Conservation (phyloP, 1,140 invertebrate genomes). For the Lutraria rhynchaena region DNA sequence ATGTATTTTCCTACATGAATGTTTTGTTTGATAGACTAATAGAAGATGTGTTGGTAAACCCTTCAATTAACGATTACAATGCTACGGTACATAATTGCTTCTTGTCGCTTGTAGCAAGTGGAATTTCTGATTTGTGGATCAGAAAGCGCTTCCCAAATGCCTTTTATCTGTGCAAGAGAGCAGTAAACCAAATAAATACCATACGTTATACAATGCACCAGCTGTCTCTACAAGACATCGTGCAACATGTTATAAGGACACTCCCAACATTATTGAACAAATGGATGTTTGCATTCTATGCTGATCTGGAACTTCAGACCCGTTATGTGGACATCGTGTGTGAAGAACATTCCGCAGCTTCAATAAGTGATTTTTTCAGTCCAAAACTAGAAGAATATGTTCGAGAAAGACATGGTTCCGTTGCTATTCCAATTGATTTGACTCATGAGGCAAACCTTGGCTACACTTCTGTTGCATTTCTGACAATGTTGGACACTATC, state of each 20-base stretch:
- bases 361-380: background rate
- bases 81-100: background rate
- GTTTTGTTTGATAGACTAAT: background rate
- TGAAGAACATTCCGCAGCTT: background rate
- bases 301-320: background rate
- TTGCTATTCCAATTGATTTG: background rate
- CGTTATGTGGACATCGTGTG: background rate
- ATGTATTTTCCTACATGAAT: background rate
- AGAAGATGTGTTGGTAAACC: background rate
- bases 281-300: slow-evolving; percentile 14
- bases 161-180: background rate
- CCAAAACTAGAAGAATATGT: background rate
- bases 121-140: background rate
- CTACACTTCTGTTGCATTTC: too few species aligned
- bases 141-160: background rate
- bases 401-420: background rate
- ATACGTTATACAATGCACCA: background rate
- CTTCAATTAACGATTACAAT: background rate
- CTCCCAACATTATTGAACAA: background rate
- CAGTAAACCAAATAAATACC: background rate
- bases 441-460: too few species aligned
- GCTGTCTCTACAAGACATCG: background rate
- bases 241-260: background rate
- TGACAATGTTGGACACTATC: too few species aligned
- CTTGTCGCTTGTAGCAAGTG: background rate